phyloP scores from a whole-genome alignment of 2,113 vertebrate species.

The Paraplagusia blochii region DNA sequence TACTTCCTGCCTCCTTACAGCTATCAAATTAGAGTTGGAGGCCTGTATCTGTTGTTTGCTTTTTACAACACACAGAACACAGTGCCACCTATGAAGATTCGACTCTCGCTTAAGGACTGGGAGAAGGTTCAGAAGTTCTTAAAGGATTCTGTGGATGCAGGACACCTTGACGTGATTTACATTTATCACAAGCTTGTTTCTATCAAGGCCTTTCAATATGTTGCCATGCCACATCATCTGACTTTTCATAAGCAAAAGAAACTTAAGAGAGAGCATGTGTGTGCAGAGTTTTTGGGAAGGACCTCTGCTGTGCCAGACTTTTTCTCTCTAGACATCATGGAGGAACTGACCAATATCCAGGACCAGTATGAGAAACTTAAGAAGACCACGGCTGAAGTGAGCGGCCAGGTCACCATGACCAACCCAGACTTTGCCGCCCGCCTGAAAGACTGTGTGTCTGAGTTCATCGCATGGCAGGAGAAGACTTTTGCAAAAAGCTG shows the following conservation, averaged over 20 bases:
- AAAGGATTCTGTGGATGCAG: slow-evolving; percentile 74
- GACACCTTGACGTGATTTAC: slow-evolving; percentile 86
- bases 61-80: slow-evolving; percentile 83
- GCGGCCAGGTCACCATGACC: slow-evolving; percentile 75
- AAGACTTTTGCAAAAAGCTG: slow-evolving; percentile 62
- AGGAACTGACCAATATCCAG: slow-evolving; percentile 88
- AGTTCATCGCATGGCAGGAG: slow-evolving; percentile 83
- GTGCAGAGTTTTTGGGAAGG: slow-evolving; percentile 51
- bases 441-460: slow-evolving; percentile 72
- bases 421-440: slow-evolving; percentile 76
- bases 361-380: slow-evolving; percentile 87
- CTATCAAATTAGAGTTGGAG: slow-evolving; percentile 91
- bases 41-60: slow-evolving; percentile 87
- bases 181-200: slow-evolving; percentile 78
- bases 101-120: slow-evolving; percentile 87
- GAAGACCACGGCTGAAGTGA: slow-evolving; percentile 69
- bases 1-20: slow-evolving; percentile 88
- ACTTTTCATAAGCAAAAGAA: slow-evolving; percentile 58
- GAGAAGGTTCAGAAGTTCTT: slow-evolving; percentile 78
- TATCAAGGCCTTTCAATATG: slow-evolving; percentile 82
- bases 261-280: slow-evolving; percentile 21
- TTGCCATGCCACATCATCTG: slow-evolving; percentile 83
- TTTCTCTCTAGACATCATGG: slow-evolving; percentile 44
- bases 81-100: slow-evolving; percentile 83
- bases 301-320: slow-evolving; percentile 47